Base-by-base conservation (phyloP, 2,888 invertebrate genomes). In the Aromia moschata region DNA sequence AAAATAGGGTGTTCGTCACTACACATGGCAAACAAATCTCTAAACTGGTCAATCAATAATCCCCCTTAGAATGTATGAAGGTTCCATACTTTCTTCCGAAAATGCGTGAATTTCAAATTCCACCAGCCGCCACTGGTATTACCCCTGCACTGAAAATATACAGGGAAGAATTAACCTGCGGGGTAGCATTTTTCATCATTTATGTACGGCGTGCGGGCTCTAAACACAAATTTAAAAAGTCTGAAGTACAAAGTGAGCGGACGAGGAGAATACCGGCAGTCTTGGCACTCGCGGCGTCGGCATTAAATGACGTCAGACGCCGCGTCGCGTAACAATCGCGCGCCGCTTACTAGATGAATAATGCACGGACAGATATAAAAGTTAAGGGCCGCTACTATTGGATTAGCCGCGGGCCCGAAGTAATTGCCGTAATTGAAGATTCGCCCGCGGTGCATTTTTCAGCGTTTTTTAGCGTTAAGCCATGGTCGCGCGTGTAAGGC, bases 361-460 rank as follows among this genome's bases (percentile, higher is more conserved):
- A 76, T 76, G 72, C 74, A 76, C 62, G 68, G 72, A 69, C 70
- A 72, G 69, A 74, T 73, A 75, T 73, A 74, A 74, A 74, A 73
- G 73, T 72, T 72, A 74, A 74, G 74, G 58, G 58, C 46, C 40
- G 33, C 38, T 44, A 18, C 70, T 72, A 75, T 75, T 74, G 71
- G 69, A 75, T 76, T 76, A 76, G 70, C 68, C 67, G 68, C 68
- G 67, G 68, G 71, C 69, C 72, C 69, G 71, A 71, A 72, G 72
- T 73, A 74, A 74, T 74, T 73, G 71, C 59, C 61, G 64, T 75
- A 75, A 74, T 73, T 74, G 74, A 70, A 69, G 73, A 70, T 64
- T 68, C 74, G 71, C 74, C 73, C 75, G 74, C 71, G 75, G 73
- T 71, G 72, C 70, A 73, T 73, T 74, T 75, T 75, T n/a, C 73